A percentile compares a stretch with the other conserved stretches of the same genome.
Conservation (phyloP, 1,140 invertebrate species). For the Plutomurus gul region DNA sequence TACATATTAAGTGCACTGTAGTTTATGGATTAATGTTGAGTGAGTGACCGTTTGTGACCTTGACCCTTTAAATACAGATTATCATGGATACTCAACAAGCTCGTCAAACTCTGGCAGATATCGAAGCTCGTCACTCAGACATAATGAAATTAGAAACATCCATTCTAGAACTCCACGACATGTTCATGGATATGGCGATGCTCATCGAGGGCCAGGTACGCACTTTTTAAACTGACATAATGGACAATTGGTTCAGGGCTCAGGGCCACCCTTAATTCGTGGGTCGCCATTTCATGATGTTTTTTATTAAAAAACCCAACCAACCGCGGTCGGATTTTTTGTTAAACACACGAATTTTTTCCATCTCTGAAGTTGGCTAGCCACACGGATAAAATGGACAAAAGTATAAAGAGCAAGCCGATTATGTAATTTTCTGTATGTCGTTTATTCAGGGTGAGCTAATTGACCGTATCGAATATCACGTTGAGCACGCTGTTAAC, state of each 20-base stretch:
- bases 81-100: constrained; percentile 99
- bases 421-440: too few species aligned
- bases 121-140: constrained; percentile 95
- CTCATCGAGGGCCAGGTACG: constrained; percentile 91
- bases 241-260: too few species aligned
- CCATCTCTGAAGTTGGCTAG: too few species aligned
- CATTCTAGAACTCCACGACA: constrained; percentile 96
- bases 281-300: too few species aligned
- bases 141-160: constrained; percentile 98
- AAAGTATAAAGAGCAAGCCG: too few species aligned
- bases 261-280: too few species aligned
- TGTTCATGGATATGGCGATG: constrained; percentile 99
- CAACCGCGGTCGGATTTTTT: too few species aligned
- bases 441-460: constrained; percentile 99
- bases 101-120: constrained; percentile 96
- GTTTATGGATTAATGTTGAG: neutral
- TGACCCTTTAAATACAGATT: constrained; percentile 69
- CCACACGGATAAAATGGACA: too few species aligned
- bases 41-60: neutral
- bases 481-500: constrained; percentile 99
- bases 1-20: too few species aligned
- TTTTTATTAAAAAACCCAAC: too few species aligned
- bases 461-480: constrained; percentile 99
- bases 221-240: too few species aligned
- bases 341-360: too few species aligned